Percentiles rank a stretch among this genome's conserved stretches.
These are phyloP conservation scores for Mastomys natalensis DNA, from an alignment of 2,113 vertebrate species.

Conservation along the genomic window DNA sequence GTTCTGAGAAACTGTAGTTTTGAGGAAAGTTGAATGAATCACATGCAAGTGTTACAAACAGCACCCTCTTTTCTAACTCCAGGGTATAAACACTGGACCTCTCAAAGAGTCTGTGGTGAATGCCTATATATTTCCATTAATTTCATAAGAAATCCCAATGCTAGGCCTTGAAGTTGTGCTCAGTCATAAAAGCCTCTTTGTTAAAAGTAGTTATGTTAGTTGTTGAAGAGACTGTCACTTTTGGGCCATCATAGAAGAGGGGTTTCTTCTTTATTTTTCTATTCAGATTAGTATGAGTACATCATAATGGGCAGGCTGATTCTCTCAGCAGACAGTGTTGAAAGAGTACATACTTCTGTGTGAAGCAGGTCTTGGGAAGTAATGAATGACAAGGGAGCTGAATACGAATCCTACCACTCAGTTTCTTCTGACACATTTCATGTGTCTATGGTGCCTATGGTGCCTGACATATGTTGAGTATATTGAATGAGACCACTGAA, in stretches of 20 bases:
- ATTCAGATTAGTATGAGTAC: neutral
- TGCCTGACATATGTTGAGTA: neutral
- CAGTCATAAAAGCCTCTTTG: neutral
- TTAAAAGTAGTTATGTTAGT: constrained; percentile 46
- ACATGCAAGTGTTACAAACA: neutral
- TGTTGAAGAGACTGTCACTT: constrained; percentile 20
- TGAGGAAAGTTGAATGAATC: neutral
- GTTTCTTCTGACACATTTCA: neutral
- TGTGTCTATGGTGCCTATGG: too few relatives aligned
- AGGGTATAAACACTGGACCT: neutral
- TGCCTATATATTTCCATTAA: neutral
- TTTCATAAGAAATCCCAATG: neutral
- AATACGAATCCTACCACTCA: neutral
- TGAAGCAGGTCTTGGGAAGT: constrained; percentile 11
- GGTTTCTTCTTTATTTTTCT: neutral
- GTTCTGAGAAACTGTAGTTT: neutral
- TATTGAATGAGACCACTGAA: neutral
- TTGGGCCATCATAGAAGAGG: neutral
- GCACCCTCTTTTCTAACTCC: neutral
- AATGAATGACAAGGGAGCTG: neutral
- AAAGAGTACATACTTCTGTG: neutral
- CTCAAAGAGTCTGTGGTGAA: neutral
- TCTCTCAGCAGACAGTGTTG: neutral
- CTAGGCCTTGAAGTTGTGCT: neutral
- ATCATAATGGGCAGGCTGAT: neutral